Conservation (phyloP, 2,113 vertebrate species). For the Spea bombifrons region DNA sequence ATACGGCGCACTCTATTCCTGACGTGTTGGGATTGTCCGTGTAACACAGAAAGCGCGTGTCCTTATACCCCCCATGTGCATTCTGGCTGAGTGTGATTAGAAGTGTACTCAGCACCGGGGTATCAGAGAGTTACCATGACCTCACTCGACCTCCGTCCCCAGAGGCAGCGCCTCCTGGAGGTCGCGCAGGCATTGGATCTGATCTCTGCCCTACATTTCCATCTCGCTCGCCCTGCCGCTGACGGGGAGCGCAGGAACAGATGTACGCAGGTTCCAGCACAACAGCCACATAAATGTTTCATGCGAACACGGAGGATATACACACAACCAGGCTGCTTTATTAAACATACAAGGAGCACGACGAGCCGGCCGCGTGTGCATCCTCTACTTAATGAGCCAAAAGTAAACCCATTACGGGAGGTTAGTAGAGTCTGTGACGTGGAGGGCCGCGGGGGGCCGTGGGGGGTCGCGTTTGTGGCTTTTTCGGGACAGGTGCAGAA, state of each 20-base stretch:
- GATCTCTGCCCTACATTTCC: too few relatives aligned
- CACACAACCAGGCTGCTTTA: neutral
- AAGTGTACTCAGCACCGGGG: neutral
- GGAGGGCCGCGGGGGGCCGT: neutral
- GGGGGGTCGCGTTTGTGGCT: too few relatives aligned
- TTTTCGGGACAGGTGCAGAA: too few relatives aligned
- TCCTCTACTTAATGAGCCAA: neutral
- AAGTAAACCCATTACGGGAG: neutral
- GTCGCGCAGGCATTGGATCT: neutral
- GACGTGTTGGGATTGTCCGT: too few relatives aligned
- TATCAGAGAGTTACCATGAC: neutral
- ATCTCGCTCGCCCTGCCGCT: neutral
- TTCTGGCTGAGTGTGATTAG: too few relatives aligned
- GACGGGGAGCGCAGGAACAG: neutral
- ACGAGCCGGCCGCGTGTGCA: neutral
- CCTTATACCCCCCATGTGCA: too few relatives aligned
- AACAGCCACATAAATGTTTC: slow-evolving; percentile 21
- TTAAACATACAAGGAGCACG: neutral
- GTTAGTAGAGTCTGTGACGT: neutral
- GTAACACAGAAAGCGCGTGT: too few relatives aligned
- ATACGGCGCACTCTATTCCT: too few relatives aligned
- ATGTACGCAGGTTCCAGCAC: slow-evolving; percentile 15
- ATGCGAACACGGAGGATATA: slow-evolving; percentile 19
- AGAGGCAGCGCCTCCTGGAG: neutral
- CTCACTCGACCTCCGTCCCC: neutral